phyloP scores from a whole-genome alignment of 1,140 invertebrate species.

The Panagrolaimus sp. region DNA sequence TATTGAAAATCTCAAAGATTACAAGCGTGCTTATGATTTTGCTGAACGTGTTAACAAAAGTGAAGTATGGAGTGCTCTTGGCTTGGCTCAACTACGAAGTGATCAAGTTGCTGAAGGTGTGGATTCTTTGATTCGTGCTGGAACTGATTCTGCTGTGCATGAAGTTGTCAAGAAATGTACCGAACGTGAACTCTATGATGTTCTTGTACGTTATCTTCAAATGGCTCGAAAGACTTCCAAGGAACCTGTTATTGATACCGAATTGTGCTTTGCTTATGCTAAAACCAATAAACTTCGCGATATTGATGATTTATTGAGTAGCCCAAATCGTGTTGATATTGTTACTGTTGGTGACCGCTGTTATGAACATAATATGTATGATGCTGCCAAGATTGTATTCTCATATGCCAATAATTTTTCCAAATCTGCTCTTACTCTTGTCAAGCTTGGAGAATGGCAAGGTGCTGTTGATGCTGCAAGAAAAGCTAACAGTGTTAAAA shows the following conservation, averaged over 20 bases:
- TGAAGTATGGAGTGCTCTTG: conserved; percentile 93
- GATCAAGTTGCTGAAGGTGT: conserved; percentile 95
- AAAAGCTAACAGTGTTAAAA: conserved; percentile 95
- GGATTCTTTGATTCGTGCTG: conserved; percentile 98
- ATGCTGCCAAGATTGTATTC: conserved; percentile 93
- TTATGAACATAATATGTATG: conserved; percentile 92
- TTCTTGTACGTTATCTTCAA: conserved; percentile 89
- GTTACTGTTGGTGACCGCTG: conserved; percentile 85
- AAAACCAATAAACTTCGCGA: conserved; percentile 92
- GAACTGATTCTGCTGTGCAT: conserved; percentile 93
- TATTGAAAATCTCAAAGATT: conserved; percentile 88
- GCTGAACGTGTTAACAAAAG: conserved; percentile 98
- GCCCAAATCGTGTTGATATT: conserved; percentile 79
- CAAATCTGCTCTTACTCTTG: conserved; percentile 88
- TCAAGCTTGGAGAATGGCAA: conserved; percentile 95
- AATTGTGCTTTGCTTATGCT: conserved; percentile 95
- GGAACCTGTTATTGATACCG: conserved; percentile 96
- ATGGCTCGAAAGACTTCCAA: conserved; percentile 98
- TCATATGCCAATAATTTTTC: conserved; percentile 99
- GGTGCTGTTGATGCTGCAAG: conserved; percentile 95
- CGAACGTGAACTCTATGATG: conserved; percentile 88
- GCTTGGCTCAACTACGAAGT: conserved; percentile 86
- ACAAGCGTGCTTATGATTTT: conserved; percentile 98
- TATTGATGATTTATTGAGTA: conserved; percentile 95
- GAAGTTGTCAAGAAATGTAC: conserved; percentile 92